These are phyloP conservation scores for Pipistrellus pygmaeus DNA, from an alignment of 2,797 vertebrate genomes.

Conservation along the genomic window DNA sequence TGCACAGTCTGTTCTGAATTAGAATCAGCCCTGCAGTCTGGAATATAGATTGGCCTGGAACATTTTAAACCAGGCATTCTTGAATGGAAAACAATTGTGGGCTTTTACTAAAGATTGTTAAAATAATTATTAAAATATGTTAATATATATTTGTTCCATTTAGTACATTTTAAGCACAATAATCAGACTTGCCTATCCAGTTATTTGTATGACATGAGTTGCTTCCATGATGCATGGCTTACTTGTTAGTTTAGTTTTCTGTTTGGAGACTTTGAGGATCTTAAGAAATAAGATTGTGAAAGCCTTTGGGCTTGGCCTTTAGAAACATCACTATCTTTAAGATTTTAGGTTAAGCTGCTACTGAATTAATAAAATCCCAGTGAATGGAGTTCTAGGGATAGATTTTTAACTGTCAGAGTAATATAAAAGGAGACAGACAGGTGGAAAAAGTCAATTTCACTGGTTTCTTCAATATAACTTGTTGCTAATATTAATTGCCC, in stretches of 20 bases:
- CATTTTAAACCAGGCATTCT: constrained; percentile 55
- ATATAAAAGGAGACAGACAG: not conserved
- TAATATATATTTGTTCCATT: not conserved
- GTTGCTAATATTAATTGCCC: not conserved
- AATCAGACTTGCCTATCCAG: constrained; percentile 48
- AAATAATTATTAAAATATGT: constrained; percentile 26
- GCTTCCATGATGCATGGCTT: constrained; percentile 60
- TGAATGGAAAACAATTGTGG: constrained; percentile 44
- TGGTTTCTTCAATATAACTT: not conserved
- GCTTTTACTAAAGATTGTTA: constrained; percentile 53
- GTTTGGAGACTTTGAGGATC: constrained; percentile 70
- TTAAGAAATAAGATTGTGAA: constrained; percentile 71
- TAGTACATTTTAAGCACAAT: constrained; percentile 67
- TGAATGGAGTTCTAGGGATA: not conserved
- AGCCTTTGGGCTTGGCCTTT: constrained; percentile 74
- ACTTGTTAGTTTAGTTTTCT: constrained; percentile 66
- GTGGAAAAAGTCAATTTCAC: not conserved
- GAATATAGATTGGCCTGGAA: constrained; percentile 52
- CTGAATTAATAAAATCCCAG: constrained; percentile 63
- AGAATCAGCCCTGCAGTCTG: constrained; percentile 51
- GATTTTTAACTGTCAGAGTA: constrained; percentile 27
- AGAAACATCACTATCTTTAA: constrained; percentile 59
- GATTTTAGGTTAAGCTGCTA: constrained; percentile 81
- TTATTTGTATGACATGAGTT: constrained; percentile 71
- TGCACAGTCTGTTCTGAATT: constrained; percentile 35